These are phyloP conservation scores for Chelonia mydas DNA, from an alignment of 2,797 vertebrate genomes.

Conservation along the genomic window DNA sequence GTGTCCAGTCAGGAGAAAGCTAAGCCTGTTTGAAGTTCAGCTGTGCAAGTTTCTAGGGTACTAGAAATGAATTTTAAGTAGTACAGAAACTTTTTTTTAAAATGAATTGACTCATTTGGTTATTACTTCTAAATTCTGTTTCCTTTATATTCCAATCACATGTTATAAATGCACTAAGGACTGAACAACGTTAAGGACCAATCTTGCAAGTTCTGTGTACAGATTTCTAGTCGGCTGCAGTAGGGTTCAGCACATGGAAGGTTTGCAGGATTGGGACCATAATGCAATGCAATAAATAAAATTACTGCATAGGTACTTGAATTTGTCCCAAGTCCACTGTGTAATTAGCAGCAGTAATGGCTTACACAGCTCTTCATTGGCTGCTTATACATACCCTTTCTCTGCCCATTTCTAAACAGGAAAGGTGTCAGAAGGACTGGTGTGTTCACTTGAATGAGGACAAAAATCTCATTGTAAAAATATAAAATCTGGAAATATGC, in stretches of 20 bases:
- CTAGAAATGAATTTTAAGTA: constrained; percentile 27
- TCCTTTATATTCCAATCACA: background rate
- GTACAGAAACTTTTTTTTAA: constrained; percentile 3
- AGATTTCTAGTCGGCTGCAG: background rate
- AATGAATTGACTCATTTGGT: background rate
- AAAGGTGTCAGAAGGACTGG: constrained; percentile 11
- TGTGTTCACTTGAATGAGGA: constrained; percentile 45
- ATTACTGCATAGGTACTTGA: fast-evolving
- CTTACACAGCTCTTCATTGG: background rate
- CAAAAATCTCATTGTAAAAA: constrained; percentile 70
- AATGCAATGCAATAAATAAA: background rate
- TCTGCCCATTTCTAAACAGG: background rate
- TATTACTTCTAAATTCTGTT: background rate
- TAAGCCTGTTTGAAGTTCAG: constrained; percentile 14
- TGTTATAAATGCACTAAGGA: background rate
- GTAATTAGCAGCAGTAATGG: background rate
- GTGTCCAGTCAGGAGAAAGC: constrained; percentile 11
- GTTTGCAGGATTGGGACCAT: background rate
- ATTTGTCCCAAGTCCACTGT: background rate
- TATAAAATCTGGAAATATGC: constrained; percentile 57
- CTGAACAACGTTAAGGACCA: background rate
- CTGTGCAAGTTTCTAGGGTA: constrained; percentile 13
- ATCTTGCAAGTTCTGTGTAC: background rate
- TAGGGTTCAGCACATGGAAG: background rate
- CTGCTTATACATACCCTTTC: background rate